Conservation (phyloP, 92 coral and sea anemone genomes). For the Parazoanthus darwini region DNA sequence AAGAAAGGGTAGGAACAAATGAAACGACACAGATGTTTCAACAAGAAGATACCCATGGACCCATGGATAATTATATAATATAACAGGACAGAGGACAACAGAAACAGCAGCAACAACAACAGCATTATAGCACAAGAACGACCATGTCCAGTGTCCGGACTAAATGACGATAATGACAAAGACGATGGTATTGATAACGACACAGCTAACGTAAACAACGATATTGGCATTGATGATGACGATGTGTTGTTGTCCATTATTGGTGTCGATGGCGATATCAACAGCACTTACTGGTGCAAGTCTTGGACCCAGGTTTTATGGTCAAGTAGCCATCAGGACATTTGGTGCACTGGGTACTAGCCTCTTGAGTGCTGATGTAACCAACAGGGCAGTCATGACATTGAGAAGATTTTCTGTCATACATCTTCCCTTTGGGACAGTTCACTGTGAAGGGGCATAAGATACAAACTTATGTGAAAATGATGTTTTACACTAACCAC, state of each 20-base stretch:
- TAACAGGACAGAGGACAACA: no score
- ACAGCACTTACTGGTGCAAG: not conserved
- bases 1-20: no score
- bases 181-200: no score
- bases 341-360: slow-evolving; percentile 18
- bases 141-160: no score
- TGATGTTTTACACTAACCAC: not conserved
- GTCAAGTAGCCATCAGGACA: slow-evolving; percentile 8
- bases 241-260: not conserved
- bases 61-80: no score
- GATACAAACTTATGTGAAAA: not conserved
- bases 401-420: not conserved
- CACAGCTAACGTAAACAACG: no score
- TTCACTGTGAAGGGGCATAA: not conserved
- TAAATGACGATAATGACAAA: no score
- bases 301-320: slow-evolving; percentile 7
- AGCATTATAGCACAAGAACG: no score
- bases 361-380: not conserved
- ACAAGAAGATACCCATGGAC: no score
- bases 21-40: no score
- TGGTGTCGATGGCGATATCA: not conserved
- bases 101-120: no score
- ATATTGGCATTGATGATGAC: no score
- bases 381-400: slow-evolving; percentile 1
- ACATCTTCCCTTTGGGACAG: not conserved